Evolutionary conservation across 2,797 vertebrate genomes (phyloP).

Genomic region (Clarias laeviceps): DNA sequence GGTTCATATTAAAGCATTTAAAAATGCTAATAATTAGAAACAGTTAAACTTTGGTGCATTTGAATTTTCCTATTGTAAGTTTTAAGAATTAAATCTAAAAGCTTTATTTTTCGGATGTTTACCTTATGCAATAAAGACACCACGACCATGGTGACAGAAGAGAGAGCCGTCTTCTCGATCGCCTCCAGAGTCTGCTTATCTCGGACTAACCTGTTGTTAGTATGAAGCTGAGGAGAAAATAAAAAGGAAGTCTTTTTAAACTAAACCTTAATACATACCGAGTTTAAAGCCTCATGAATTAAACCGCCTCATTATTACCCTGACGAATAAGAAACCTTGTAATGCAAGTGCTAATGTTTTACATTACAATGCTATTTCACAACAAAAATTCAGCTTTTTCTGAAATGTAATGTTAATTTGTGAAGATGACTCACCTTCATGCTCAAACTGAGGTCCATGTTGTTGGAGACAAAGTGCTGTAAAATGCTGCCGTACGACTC

Average conservation of each 20-base stretch:
- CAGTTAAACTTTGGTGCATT: background rate
- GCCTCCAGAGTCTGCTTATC: slow-evolving; percentile 71
- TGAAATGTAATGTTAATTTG: no score
- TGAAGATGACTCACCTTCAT: slow-evolving; percentile 71
- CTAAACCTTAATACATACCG: background rate
- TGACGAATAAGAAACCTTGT: background rate
- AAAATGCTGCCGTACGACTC: slow-evolving; percentile 82
- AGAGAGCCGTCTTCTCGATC: slow-evolving; percentile 73
- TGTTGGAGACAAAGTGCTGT: slow-evolving; percentile 84
- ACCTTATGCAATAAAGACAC: slow-evolving; percentile 80
- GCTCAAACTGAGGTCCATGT: slow-evolving; percentile 76
- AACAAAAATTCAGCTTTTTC: background rate
- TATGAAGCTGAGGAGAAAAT: slow-evolving; percentile 73
- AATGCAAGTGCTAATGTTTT: background rate
- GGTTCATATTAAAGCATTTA: background rate
- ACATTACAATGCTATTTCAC: background rate
- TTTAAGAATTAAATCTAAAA: background rate
- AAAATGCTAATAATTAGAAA: background rate
- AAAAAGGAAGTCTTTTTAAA: background rate
- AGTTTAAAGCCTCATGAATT: background rate
- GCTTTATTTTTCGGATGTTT: slow-evolving; percentile 57
- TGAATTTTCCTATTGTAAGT: background rate
- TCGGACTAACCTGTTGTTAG: slow-evolving; percentile 67
- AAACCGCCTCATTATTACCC: background rate
- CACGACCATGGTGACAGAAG: slow-evolving; percentile 72